Percentiles rank a stretch among this genome's conserved stretches.
These are phyloP conservation scores for Sogatella furcifera DNA, from an alignment of 1,140 invertebrate genomes.

Conservation along the genomic window DNA sequence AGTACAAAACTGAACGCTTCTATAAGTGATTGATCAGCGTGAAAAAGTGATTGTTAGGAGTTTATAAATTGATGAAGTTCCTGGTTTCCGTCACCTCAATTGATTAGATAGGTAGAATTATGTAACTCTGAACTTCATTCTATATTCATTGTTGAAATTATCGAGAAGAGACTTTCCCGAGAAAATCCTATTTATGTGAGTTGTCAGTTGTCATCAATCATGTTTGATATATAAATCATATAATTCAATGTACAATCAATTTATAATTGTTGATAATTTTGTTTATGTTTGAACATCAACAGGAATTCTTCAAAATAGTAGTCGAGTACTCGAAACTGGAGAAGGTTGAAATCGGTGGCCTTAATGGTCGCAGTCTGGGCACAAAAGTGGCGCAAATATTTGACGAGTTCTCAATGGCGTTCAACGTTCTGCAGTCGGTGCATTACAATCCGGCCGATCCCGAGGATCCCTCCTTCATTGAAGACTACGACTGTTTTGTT, in stretches of 20 bases:
- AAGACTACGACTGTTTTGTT: conserved; percentile 49
- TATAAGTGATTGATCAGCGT: too few relatives aligned
- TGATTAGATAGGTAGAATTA: neutral
- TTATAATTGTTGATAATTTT: too few relatives aligned
- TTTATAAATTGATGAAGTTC: neutral
- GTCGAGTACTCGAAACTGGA: conserved; percentile 78
- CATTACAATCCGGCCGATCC: conserved; percentile 57
- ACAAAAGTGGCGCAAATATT: conserved; percentile 41
- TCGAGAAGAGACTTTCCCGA: too few relatives aligned
- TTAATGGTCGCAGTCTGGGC: conserved; percentile 56
- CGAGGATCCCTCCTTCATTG: conserved; percentile 48
- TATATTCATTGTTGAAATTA: too few relatives aligned
- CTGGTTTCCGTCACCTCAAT: neutral
- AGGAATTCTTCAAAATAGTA: conserved; percentile 58
- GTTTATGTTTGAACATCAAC: conserved; percentile 25
- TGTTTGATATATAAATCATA: too few relatives aligned
- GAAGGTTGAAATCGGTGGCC: conserved; percentile 72
- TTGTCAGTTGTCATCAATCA: too few relatives aligned
- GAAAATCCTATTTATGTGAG: too few relatives aligned
- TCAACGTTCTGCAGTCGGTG: conserved; percentile 55
- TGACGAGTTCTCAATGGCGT: conserved; percentile 60
- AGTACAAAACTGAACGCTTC: too few relatives aligned
- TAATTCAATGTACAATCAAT: too few relatives aligned
- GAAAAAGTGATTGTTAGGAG: too few relatives aligned
- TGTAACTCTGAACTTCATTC: too few relatives aligned